Conservation (phyloP, 1,140 invertebrate species). For the Oncopodura yosiiana region DNA sequence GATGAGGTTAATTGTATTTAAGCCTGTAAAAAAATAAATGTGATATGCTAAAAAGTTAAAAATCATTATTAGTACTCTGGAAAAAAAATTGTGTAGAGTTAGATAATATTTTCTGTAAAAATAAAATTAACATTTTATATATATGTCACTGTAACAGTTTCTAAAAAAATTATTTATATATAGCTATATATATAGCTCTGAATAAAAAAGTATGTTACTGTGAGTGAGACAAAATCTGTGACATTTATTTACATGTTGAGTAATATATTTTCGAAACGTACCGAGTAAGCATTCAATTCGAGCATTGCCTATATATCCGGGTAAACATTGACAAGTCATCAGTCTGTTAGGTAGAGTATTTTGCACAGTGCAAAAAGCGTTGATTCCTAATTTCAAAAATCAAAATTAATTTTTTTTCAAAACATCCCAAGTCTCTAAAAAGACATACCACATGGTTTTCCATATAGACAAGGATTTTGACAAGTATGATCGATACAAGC, state of each 20-base stretch:
- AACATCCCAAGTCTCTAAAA: not conserved
- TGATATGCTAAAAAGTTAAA: not conserved
- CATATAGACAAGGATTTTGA: conserved; percentile 67
- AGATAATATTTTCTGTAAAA: no score
- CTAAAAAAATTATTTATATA: no score
- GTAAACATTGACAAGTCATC: conserved; percentile 73
- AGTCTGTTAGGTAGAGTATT: conserved; percentile 74
- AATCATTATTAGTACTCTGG: not conserved
- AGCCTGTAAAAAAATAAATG: not conserved
- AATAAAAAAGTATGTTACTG: no score
- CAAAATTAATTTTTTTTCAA: not conserved
- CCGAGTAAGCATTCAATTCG: conserved; percentile 67
- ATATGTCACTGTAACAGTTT: no score
- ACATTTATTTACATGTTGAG: not conserved
- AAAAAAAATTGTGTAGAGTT: not conserved
- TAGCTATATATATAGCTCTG: no score
- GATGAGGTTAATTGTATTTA: conserved; percentile 10
- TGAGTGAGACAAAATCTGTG: no score
- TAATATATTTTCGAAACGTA: conserved; percentile 40
- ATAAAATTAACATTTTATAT: not conserved
- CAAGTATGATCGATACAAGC: conserved; percentile 72
- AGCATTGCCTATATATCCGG: conserved; percentile 70
- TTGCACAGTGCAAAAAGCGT: conserved; percentile 69
- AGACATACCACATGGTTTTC: conserved; percentile 61
- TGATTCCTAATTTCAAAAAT: conserved; percentile 34